These are phyloP conservation scores for Danio tinwini DNA, from an alignment of 2,797 vertebrate genomes.

Conservation along the genomic window DNA sequence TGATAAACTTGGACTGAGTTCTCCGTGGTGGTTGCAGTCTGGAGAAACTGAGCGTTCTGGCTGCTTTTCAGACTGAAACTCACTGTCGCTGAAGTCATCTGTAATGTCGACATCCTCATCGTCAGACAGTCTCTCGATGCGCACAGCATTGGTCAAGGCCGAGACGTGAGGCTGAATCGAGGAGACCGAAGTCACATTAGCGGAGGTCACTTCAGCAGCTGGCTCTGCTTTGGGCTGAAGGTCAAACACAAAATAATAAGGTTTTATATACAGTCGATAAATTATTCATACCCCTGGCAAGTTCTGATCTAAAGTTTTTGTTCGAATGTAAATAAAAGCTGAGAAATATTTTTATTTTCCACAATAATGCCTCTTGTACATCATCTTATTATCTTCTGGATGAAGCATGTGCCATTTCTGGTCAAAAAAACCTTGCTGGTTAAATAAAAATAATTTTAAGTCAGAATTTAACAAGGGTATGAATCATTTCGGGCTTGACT, in stretches of 20 bases:
- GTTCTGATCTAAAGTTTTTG: no score
- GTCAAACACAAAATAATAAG: neutral
- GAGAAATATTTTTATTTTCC: no score
- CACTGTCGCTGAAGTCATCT: conserved; percentile 82
- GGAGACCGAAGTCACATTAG: conserved; percentile 36
- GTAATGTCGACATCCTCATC: conserved; percentile 97
- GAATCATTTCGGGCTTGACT: no score
- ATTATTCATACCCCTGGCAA: no score
- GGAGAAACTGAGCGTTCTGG: conserved; percentile 60
- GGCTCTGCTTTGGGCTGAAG: conserved; percentile 63
- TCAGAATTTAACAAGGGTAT: no score
- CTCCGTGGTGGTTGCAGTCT: conserved; percentile 43
- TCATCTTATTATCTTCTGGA: no score
- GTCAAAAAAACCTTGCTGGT: no score
- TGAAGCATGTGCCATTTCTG: no score
- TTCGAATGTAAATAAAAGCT: no score
- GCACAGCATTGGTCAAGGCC: conserved; percentile 85
- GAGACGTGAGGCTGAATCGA: conserved; percentile 49
- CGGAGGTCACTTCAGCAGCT: conserved; percentile 58
- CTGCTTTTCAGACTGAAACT: conserved; percentile 60
- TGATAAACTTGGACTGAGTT: neutral
- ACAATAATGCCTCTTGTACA: no score
- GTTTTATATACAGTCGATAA: no score
- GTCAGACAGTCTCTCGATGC: conserved; percentile 91
- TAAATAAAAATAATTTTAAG: no score